Evolutionary conservation across 2,113 vertebrate species (phyloP).

Genomic region (Merops nubicus): DNA sequence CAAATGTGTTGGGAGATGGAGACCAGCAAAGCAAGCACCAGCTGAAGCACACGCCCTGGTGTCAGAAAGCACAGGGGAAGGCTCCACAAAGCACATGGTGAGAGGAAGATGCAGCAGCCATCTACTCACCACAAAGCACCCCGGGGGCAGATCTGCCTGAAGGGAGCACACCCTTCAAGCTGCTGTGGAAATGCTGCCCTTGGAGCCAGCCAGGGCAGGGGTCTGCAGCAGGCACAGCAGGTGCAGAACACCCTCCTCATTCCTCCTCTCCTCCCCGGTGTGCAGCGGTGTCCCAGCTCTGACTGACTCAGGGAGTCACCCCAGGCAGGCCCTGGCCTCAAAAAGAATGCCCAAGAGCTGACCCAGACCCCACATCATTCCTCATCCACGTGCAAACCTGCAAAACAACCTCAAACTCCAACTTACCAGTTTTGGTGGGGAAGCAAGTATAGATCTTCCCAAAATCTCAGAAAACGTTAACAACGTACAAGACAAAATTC

Average conservation of each 20-base stretch:
- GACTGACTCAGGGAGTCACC: background rate
- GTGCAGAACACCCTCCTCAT: no score
- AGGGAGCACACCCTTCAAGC: background rate
- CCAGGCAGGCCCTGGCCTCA: background rate
- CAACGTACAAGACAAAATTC: background rate
- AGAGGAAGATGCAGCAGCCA: background rate
- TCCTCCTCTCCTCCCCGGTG: no score
- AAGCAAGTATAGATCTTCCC: background rate
- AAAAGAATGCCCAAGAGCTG: background rate
- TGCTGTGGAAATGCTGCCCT: background rate
- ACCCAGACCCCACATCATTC: background rate
- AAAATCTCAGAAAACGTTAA: background rate
- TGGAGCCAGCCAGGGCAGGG: background rate
- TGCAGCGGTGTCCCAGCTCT: background rate
- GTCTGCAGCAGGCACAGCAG: accelerated
- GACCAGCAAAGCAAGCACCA: background rate
- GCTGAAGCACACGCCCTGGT: background rate
- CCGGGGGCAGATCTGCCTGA: background rate
- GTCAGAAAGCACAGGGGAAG: background rate
- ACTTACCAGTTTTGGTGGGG: background rate
- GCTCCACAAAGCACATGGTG: background rate
- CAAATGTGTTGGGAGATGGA: background rate
- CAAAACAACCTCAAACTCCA: background rate
- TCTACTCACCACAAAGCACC: background rate
- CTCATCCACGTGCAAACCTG: background rate